These are phyloP conservation scores for Oxystoma pomonae DNA, from an alignment of 2,888 invertebrate genomes.

Conservation along the genomic window DNA sequence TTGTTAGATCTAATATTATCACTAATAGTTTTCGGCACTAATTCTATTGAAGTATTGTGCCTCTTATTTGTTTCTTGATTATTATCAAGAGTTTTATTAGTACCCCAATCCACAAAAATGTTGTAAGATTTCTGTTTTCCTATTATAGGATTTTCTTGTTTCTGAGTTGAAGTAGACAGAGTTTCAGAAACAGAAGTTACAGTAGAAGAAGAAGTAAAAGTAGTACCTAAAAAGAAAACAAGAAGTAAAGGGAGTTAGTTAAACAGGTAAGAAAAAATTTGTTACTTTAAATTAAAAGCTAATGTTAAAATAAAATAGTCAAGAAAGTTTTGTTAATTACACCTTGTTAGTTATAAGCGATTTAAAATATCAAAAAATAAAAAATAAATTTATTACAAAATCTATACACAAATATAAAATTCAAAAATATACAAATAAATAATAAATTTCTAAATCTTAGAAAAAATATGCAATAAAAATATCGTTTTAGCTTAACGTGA, in stretches of 20 bases:
- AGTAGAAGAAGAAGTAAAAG: not conserved
- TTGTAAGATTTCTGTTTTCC: not conserved
- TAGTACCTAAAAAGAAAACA: not conserved
- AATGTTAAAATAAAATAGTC: not conserved
- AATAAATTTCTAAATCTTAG: not conserved
- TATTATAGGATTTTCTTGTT: not conserved
- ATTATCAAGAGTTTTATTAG: not conserved
- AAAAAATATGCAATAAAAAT: no score
- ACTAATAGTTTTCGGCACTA: not conserved
- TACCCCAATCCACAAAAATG: not conserved
- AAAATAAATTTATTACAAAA: not conserved
- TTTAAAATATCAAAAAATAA: no score
- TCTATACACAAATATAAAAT: constrained; percentile 12
- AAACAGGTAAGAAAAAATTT: not conserved
- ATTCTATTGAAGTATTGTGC: not conserved
- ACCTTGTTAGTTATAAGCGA: no score
- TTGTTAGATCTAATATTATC: not conserved
- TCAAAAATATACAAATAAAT: not conserved
- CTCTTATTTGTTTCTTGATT: not conserved
- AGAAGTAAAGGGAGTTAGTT: not conserved
- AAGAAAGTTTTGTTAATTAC: not conserved
- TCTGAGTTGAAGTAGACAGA: not conserved
- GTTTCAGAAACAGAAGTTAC: not conserved
- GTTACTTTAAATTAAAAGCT: no score
- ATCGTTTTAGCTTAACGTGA: no score